These are phyloP conservation scores for Congeria kusceri DNA, from an alignment of 2,888 invertebrate genomes.

Conservation along the genomic window DNA sequence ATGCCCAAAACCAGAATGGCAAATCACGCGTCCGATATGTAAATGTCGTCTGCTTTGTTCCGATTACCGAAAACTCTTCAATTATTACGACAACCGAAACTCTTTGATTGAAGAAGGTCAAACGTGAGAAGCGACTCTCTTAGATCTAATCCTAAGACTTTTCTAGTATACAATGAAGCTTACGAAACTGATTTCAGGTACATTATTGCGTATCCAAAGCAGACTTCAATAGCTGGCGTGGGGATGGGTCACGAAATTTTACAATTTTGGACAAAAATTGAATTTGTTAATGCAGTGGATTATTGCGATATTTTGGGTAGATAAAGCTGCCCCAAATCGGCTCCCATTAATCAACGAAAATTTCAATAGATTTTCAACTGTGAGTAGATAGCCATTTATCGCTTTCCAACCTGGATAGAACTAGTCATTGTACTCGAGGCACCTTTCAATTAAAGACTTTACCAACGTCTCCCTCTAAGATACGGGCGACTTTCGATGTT, in stretches of 20 bases:
- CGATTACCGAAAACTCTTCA: too few relatives aligned
- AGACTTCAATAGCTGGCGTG: slow-evolving; percentile 11
- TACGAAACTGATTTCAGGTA: neutral
- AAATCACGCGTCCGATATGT: too few relatives aligned
- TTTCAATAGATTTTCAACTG: slow-evolving; percentile 15
- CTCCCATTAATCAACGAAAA: slow-evolving; percentile 21
- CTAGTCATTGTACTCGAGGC: slow-evolving; percentile 11
- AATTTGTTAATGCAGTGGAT: slow-evolving; percentile 33
- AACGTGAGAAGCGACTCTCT: slow-evolving; percentile 5
- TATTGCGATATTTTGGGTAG: slow-evolving; percentile 26
- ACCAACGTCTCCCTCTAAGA: too few relatives aligned
- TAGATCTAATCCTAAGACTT: slow-evolving; percentile 21
- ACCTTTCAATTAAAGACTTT: too few relatives aligned
- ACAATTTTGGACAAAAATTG: slow-evolving; percentile 34
- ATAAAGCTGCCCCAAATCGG: slow-evolving; percentile 13
- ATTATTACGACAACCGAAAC: too few relatives aligned
- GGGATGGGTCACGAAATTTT: slow-evolving; percentile 38
- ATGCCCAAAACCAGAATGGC: too few relatives aligned
- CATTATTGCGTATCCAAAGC: slow-evolving; percentile 30
- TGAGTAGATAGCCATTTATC: slow-evolving; percentile 7
- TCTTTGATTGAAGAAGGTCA: too few relatives aligned
- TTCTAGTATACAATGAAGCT: slow-evolving; percentile 12
- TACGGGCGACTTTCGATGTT: too few relatives aligned
- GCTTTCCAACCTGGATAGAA: slow-evolving; percentile 16
- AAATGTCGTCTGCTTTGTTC: too few relatives aligned